phyloP scores from a whole-genome alignment of 2,113 vertebrate genomes.

The Neoarius graeffei region DNA sequence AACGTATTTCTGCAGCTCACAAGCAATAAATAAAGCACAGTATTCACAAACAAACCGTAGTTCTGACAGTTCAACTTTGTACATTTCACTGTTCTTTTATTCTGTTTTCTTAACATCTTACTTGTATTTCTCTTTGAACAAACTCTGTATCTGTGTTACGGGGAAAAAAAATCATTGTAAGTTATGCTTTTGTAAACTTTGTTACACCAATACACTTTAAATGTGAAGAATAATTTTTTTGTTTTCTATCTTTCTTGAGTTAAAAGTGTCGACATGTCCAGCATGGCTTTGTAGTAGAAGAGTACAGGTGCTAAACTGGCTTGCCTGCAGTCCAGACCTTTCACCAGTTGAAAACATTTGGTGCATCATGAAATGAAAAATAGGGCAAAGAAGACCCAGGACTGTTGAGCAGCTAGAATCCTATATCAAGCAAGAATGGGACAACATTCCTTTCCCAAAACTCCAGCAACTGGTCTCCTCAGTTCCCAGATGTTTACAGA shows the following conservation, averaged over 20 bases:
- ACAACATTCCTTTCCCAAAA: too few relatives aligned
- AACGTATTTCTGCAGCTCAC: neutral
- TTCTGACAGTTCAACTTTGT: neutral
- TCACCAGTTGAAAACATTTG: too few relatives aligned
- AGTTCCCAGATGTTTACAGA: too few relatives aligned
- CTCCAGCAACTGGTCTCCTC: too few relatives aligned
- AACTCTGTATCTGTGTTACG: neutral
- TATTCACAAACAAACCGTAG: neutral
- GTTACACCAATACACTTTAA: conserved; percentile 31
- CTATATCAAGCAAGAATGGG: too few relatives aligned
- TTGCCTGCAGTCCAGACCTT: too few relatives aligned
- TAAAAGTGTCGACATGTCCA: neutral
- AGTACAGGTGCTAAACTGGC: too few relatives aligned
- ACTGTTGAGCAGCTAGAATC: too few relatives aligned
- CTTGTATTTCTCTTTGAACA: neutral
- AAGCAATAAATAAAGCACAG: conserved; percentile 39
- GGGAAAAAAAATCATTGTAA: neutral
- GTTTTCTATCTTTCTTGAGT: neutral
- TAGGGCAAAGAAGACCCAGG: too few relatives aligned
- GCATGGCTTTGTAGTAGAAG: too few relatives aligned
- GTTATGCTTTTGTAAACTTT: conserved; percentile 25
- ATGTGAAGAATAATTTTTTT: neutral
- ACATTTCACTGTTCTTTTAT: conserved; percentile 2
- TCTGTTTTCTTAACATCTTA: neutral
- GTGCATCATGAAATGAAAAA: too few relatives aligned